Base-by-base conservation (phyloP, 2,888 invertebrate genomes). In the Odiellus spinosus region DNA sequence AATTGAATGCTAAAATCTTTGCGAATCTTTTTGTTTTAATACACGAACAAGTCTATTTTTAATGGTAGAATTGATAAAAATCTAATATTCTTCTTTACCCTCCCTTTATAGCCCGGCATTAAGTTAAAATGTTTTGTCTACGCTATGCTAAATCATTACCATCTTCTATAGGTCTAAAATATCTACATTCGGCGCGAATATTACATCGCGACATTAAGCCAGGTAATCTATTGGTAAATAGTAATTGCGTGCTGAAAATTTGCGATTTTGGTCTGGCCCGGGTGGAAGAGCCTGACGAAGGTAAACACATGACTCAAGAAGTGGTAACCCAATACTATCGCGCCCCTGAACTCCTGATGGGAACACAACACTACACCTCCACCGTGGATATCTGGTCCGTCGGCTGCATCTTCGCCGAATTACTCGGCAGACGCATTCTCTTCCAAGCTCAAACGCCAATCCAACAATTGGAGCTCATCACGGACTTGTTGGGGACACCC, bases 281-380 rank as follows among this genome's bases (percentile, higher is more conserved):
- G 57, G 91, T 96, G 52, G 93, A 93, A 71, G 96, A 98, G 65
- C 86, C 87, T 1, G 88, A 91, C 65, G 79, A 82, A 61, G 78
- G 78, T 61, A 83, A 85, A 67, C 82, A 86, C 67, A 96, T 98
- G 96, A 98, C 98, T 33, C 96, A 96, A 70, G 98, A 98, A 71
- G 98, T 98, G 53, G 98, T 98, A 53, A 98, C 98, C 56, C 98
- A 98, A 73, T 98, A 98, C 72, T 98, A 98, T 71, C 78, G 98
- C 55, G 93, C 96, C 18, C 98, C 98, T 1, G 98, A 98, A 72
- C 88, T 98, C 60, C 74, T 98, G 51, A 96, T 98, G 95, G 98
- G 98, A 26, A 91, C 96, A 26, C 81, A 85, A 60, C 91, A 95
- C 66, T 98, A 98, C 71, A 82, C 87, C 6, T 84, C 85, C 10